phyloP scores from a whole-genome alignment of 2,113 vertebrate species.

The Hemiprocne comata region DNA sequence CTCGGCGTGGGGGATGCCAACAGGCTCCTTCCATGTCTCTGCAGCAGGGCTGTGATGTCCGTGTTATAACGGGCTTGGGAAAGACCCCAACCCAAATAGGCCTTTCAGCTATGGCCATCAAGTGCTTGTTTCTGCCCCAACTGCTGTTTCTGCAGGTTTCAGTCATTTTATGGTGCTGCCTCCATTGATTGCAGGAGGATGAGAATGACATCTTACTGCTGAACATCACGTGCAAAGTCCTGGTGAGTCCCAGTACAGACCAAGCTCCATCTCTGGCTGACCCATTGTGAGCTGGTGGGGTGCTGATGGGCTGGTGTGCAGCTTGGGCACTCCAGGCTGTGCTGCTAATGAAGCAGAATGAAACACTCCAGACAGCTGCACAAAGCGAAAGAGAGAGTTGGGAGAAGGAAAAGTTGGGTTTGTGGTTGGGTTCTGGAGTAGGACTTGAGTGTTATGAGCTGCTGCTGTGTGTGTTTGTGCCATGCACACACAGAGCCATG shows the following conservation, averaged over 20 bases:
- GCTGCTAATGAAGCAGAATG: not conserved
- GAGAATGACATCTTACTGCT: not conserved
- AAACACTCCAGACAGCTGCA: not conserved
- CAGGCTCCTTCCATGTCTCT: not conserved
- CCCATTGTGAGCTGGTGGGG: not conserved
- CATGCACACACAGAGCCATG: rapidly evolving
- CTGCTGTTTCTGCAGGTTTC: not conserved
- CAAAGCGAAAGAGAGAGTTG: not conserved
- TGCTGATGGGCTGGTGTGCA: not conserved
- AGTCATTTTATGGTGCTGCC: not conserved
- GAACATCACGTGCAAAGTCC: not conserved
- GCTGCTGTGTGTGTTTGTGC: not conserved
- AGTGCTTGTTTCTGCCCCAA: not conserved
- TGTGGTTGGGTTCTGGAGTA: not conserved
- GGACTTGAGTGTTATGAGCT: not conserved
- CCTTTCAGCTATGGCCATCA: rapidly evolving
- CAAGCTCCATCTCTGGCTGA: not conserved
- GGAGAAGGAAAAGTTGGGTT: not conserved
- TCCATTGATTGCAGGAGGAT: not conserved
- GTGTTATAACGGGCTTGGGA: not conserved
- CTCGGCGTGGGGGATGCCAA: not conserved
- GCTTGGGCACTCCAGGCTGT: not conserved
- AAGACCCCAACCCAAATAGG: not conserved
- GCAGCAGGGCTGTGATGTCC: rapidly evolving
- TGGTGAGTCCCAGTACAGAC: rapidly evolving